These are phyloP conservation scores for Agrochola litura DNA, from an alignment of 2,888 invertebrate genomes.

Conservation along the genomic window DNA sequence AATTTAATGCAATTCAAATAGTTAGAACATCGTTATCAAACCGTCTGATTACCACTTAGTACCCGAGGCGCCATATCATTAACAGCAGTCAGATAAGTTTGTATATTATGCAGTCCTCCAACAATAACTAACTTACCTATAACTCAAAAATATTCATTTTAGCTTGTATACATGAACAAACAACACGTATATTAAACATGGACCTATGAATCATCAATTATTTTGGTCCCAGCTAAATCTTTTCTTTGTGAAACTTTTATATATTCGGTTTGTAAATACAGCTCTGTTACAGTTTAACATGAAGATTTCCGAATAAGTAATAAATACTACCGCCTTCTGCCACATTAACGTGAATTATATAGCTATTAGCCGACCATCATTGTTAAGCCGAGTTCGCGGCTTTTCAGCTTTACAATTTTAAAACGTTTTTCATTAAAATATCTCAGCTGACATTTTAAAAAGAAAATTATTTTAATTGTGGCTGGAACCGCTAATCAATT, in stretches of 20 bases:
- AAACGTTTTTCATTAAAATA: conserved; percentile 31
- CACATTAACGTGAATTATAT: conserved; percentile 58
- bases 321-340: conserved; percentile 44
- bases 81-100: conserved; percentile 14
- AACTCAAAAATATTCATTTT: background rate
- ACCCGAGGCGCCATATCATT: conserved; percentile 5
- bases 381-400: conserved; percentile 25
- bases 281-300: conserved; percentile 32
- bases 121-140: conserved; percentile 13
- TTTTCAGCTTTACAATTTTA: conserved; percentile 32
- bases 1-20: conserved; percentile 15
- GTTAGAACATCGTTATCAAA: conserved; percentile 17
- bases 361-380: conserved; percentile 46
- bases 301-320: conserved; percentile 44
- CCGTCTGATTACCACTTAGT: conserved; percentile 9
- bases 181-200: conserved; percentile 24
- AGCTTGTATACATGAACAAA: background rate
- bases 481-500: conserved; percentile 38
- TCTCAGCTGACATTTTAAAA: conserved; percentile 1
- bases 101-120: conserved; percentile 8
- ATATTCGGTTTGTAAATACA: conserved; percentile 39
- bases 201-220: conserved; percentile 37
- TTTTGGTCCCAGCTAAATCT: conserved; percentile 25
- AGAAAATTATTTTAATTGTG: background rate
- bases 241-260: conserved; percentile 36